Conservation (phyloP, 2,888 invertebrate genomes). For the Parasteatoda lunata region DNA sequence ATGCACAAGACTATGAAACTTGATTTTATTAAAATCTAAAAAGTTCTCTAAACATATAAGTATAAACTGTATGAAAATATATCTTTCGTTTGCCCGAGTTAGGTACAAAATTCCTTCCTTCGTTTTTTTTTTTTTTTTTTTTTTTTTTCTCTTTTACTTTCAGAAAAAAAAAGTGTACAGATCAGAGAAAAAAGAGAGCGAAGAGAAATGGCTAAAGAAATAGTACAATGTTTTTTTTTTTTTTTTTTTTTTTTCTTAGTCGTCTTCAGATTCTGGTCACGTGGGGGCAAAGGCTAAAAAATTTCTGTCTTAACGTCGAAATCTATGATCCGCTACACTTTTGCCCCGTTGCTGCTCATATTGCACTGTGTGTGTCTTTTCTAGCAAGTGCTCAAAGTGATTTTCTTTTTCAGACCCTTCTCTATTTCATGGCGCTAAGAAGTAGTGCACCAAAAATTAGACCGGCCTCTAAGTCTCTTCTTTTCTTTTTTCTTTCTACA, state of each 20-base stretch:
- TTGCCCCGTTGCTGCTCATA: background rate
- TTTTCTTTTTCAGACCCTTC: background rate
- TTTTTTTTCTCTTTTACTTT: too few species aligned
- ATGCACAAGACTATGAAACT: too few species aligned
- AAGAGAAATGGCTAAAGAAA: slow-evolving; percentile 32
- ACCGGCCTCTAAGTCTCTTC: background rate
- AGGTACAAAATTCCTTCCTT: too few species aligned
- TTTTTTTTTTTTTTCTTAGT: slow-evolving; percentile 10
- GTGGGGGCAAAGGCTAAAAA: slow-evolving; percentile 66
- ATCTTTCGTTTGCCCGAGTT: too few species aligned
- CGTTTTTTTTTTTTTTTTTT: too few species aligned
- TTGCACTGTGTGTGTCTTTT: background rate
- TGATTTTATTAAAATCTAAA: too few species aligned
- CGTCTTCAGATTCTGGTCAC: slow-evolving; percentile 54
- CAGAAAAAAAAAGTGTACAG: slow-evolving; percentile 23
- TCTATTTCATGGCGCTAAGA: background rate
- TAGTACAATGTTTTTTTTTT: slow-evolving; percentile 29
- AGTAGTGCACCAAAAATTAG: background rate
- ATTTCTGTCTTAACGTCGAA: slow-evolving; percentile 59
- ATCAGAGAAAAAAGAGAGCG: slow-evolving; percentile 22
- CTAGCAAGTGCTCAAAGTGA: background rate
- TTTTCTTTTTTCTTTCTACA: background rate
- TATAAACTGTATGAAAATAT: too few species aligned
- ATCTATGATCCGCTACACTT: slow-evolving; percentile 66
- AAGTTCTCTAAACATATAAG: too few species aligned